Evolutionary conservation across 64 coral and sea anemone genomes (phyloP).

Genomic region (Montipora foliosa): DNA sequence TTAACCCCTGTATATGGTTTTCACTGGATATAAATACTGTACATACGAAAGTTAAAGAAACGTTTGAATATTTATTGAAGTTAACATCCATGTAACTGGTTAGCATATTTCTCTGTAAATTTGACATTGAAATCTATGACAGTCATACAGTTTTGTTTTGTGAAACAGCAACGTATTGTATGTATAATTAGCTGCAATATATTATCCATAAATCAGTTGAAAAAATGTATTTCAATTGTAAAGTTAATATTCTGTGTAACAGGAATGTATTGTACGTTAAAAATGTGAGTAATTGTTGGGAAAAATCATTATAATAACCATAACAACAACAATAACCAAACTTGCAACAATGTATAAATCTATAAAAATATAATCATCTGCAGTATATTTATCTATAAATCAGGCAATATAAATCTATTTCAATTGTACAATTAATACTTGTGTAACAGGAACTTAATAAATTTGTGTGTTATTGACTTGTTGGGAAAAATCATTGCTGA

Average conservation of each 20-base stretch:
- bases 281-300: slow-evolving; percentile 53
- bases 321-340: slow-evolving; percentile 52
- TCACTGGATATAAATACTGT: slow-evolving; percentile 69
- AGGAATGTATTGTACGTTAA: slow-evolving; percentile 34
- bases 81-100: slow-evolving; percentile 74
- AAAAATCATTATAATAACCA: slow-evolving; percentile 59
- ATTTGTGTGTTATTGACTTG: slow-evolving; percentile 20
- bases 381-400: slow-evolving; percentile 54
- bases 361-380: slow-evolving; percentile 46
- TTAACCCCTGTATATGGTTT: slow-evolving; percentile 47
- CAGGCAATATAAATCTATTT: slow-evolving; percentile 55
- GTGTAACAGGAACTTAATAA: slow-evolving; percentile 56
- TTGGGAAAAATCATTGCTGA: slow-evolving; percentile 29
- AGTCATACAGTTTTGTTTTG: slow-evolving; percentile 54
- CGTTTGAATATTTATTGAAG: slow-evolving; percentile 72
- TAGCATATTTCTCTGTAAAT: slow-evolving; percentile 70
- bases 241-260: background rate
- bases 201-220: slow-evolving; percentile 4
- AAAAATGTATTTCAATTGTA: background rate
- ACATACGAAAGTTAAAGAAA: slow-evolving; percentile 67
- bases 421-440: slow-evolving; percentile 55
- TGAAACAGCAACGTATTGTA: slow-evolving; percentile 67
- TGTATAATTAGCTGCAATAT: background rate
- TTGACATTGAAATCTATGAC: slow-evolving; percentile 74
- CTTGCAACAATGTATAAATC: slow-evolving; percentile 59